A percentile compares a stretch with the other conserved stretches of the same genome.
These are phyloP conservation scores for Pachycephus smyrnensis DNA, from an alignment of 2,888 invertebrate species.

Conservation along the genomic window DNA sequence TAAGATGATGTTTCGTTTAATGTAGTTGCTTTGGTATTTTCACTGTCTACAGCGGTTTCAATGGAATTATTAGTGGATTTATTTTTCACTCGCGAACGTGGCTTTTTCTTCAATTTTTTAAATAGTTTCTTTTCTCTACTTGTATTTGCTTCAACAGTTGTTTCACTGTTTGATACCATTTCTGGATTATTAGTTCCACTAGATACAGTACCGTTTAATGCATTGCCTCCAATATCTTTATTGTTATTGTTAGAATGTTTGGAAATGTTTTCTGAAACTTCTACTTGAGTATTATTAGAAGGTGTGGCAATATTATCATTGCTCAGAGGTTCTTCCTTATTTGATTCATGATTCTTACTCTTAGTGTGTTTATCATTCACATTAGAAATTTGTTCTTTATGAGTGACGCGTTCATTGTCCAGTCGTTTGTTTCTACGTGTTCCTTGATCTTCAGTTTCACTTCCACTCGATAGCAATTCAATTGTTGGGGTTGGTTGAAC, in stretches of 20 bases:
- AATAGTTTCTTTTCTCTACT: conserved; percentile 16
- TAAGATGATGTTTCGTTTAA: conserved; percentile 16
- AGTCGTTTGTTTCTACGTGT: conserved; percentile 37
- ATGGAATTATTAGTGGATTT: conserved; percentile 6
- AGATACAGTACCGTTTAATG: not conserved
- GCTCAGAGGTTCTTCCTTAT: conserved; percentile 22
- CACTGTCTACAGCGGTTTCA: not conserved
- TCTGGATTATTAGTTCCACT: conserved; percentile 7
- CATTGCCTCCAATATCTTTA: not conserved
- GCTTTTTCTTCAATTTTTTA: conserved; percentile 30
- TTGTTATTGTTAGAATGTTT: conserved; percentile 12
- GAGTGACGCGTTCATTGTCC: conserved; percentile 32
- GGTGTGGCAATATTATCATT: conserved; percentile 24
- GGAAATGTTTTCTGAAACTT: conserved; percentile 22
- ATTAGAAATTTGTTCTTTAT: conserved; percentile 10
- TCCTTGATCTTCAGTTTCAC: conserved; percentile 44
- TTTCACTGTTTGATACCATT: conserved; percentile 10
- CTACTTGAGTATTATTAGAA: conserved; percentile 22
- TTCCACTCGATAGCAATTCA: conserved; percentile 60
- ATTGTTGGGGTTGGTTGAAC: conserved; percentile 61
- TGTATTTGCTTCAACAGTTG: conserved; percentile 17
- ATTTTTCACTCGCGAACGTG: conserved; percentile 25
- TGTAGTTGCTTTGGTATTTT: conserved; percentile 6
- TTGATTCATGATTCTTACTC: conserved; percentile 7
- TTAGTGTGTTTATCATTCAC: conserved; percentile 8